Evolutionary conservation across 2,113 vertebrate species (phyloP), one percentile per base, ranked within the genome.

Genomic region (Tichodroma muraria): DNA sequence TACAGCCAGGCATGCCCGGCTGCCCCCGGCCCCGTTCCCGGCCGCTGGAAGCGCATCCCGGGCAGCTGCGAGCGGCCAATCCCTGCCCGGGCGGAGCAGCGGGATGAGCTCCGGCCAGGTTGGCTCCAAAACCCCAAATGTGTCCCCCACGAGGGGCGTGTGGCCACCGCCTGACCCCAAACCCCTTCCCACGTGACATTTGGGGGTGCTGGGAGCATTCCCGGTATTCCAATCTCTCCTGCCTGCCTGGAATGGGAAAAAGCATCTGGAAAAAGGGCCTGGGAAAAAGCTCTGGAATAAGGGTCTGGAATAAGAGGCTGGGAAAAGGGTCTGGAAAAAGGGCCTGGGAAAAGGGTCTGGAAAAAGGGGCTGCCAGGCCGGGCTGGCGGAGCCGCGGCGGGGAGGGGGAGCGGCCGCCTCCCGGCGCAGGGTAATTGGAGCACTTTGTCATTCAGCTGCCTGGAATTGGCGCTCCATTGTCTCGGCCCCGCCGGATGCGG

Each of bases 381-480:
- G 47, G 90, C 35, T 64, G 88, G 88, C 30, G 6, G 37, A 35
- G 75, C 31, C 17, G 90, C 13, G 31, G 28, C 60, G 22, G 54
- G 30, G 83, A 79, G 50, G 40, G 56, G 45, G n/a, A 60, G 79
- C 92, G 13, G 87, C 21, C 1, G 81, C 73, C 89, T 45, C 49
- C 42, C 13, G 65, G 93, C 81, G 85, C 97, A 27, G 90, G 95
- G 97, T 98, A 98, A 98, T 97, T 95, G 97, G 97, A 97, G 98
- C 96, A 97, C 95, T 98, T 98, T 98, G 98, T 98, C 98, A 98
- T 98, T 97, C 97, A 95, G 94, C 96, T 80, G 98, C 97, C 97
- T 97, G 96, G 93, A 96, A 97, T 91, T 69, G 95, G 97, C 97
- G 97, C 97, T 96, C 69, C 96, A 94, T 96, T 93, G 96, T 97